Base-by-base conservation (phyloP, 2,797 vertebrate genomes). In the Gymnoscopelus microlampas region DNA sequence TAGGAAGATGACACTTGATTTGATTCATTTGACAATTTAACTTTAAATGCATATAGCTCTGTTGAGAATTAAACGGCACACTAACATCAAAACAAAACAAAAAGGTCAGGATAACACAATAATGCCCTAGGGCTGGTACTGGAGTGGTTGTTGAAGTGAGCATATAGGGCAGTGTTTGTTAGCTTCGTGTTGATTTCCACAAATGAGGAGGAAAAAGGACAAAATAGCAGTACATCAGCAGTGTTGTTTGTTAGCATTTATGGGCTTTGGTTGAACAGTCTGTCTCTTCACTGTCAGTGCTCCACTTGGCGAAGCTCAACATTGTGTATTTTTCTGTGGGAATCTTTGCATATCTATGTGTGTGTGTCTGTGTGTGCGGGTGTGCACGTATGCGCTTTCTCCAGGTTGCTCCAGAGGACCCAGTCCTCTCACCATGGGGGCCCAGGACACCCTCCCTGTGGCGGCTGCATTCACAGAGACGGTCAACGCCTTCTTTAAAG, bases 401-500 rank as follows among this genome's bases (percentile, higher is more conserved):
- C 48, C 91, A 99, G 98, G 98, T 76, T 98, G 97, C 2, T 99
- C 98, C 4, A 89, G 98, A 87, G 98, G 98, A 12, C 98, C 98
- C 76, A 99, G 98, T 85, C 98, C 98, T 61, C 94, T 99, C 51
- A 99, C 98, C 62, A 98, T 99, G 97, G 97, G 98, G 11, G 97
- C 97, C 29, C 98, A 99, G 92, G 98, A 99, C 89, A 99, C 97
- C 0, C 95, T 99, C 53, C 98, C 98, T 0, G 98, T 99, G 19
- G 98, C 98, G 0, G 97, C 98, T 3, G 98, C 98, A 9, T 99
- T 99, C 91, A 99, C 98, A 3, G 98, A 99, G 81, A 99, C 98
- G 0, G 97, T 99, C 91, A 99, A 98, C 9, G 94, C 96, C 14
- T 97, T 98, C 85, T 99, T 99, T 90, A 98, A 98, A 93, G 98